Percentiles rank a stretch among this genome's conserved stretches.
These are phyloP conservation scores for Isichthys henryi DNA, from an alignment of 2,113 vertebrate species.

Conservation along the genomic window DNA sequence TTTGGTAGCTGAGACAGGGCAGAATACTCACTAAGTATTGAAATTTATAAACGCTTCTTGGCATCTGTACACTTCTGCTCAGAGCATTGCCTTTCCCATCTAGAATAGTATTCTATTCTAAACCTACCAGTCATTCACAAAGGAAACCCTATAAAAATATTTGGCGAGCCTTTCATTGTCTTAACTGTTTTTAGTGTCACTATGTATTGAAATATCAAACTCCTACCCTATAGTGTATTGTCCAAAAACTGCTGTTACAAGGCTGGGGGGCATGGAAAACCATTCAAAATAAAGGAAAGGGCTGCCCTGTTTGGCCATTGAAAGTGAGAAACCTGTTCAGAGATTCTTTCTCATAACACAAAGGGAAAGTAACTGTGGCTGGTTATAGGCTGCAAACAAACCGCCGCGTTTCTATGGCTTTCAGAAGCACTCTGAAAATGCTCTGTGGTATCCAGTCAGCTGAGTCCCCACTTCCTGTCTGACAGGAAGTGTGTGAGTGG, in stretches of 20 bases:
- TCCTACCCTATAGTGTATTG: neutral
- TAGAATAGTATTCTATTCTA: neutral
- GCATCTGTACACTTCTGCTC: neutral
- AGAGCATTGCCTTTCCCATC: neutral
- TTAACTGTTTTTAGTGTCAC: neutral
- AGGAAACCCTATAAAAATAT: slow-evolving; percentile 29
- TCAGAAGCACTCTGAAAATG: slow-evolving; percentile 18
- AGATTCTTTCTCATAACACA: neutral
- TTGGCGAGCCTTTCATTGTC: slow-evolving; percentile 19
- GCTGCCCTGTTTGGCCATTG: neutral
- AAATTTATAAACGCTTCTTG: neutral
- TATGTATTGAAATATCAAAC: slow-evolving; percentile 26
- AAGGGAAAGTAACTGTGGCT: neutral
- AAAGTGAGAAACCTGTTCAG: neutral
- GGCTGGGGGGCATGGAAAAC: neutral
- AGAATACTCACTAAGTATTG: neutral
- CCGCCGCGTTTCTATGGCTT: slow-evolving; percentile 41
- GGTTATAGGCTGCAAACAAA: slow-evolving; percentile 29
- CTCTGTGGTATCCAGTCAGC: slow-evolving; percentile 39
- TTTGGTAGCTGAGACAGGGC: neutral
- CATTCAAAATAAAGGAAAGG: neutral
- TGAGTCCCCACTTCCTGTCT: slow-evolving; percentile 44
- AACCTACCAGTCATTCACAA: neutral
- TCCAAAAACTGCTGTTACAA: slow-evolving; percentile 11
- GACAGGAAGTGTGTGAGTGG: slow-evolving; percentile 45